Conservation (phyloP, 2,797 vertebrate genomes). For the Sciurus carolinensis region DNA sequence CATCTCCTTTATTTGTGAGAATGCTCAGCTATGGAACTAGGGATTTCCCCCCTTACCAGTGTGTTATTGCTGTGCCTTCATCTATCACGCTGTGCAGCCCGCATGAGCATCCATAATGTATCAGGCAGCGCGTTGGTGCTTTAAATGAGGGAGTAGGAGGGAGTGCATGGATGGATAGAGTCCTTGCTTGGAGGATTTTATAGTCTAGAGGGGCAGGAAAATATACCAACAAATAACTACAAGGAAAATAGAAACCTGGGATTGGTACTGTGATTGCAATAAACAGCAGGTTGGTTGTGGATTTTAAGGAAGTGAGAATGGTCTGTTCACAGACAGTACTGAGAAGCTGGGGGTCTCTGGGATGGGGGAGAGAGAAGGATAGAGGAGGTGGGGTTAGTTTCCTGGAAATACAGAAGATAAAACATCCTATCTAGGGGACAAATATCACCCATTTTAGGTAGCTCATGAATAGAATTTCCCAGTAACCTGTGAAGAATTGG, state of each 20-base stretch:
- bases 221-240: background rate
- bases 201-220: background rate
- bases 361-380: background rate
- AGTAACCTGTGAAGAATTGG: background rate
- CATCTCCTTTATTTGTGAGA: slow-evolving; percentile 52
- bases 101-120: background rate
- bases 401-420: background rate
- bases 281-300: background rate
- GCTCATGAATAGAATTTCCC: slow-evolving; percentile 26
- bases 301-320: background rate
- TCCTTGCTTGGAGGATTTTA: background rate
- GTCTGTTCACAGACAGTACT: background rate
- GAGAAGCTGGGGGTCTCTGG: background rate
- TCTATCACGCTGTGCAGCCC: background rate
- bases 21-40: background rate
- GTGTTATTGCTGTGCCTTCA: background rate
- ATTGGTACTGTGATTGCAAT: background rate
- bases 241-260: background rate
- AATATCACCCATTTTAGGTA: background rate
- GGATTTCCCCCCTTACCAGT: background rate
- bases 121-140: background rate
- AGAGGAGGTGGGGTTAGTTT: background rate
- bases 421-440: background rate
- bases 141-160: background rate
- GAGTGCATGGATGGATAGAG: background rate